These are phyloP conservation scores for Rhabdornis inornatus DNA, from an alignment of 2,113 vertebrate genomes.

Conservation along the genomic window DNA sequence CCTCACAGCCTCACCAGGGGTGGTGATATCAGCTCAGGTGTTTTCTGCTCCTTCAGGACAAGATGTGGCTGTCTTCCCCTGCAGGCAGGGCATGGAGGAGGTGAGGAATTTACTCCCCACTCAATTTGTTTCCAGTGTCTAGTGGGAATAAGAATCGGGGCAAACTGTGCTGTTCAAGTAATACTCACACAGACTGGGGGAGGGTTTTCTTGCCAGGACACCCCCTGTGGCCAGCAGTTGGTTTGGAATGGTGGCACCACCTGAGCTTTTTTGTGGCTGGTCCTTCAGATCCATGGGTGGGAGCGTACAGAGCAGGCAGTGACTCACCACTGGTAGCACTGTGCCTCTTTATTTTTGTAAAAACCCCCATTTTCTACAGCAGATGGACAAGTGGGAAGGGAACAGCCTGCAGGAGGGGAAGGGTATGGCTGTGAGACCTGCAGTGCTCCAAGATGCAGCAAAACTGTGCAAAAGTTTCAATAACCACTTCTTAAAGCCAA, in stretches of 20 bases:
- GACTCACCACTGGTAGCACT: background rate
- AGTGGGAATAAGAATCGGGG: background rate
- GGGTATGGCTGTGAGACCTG: background rate
- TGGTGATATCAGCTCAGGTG: fast-evolving
- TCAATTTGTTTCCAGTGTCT: fast-evolving
- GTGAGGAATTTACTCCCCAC: background rate
- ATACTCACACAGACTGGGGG: background rate
- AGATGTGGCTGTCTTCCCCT: background rate
- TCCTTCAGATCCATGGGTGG: background rate
- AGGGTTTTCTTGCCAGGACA: background rate
- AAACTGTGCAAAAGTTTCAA: background rate
- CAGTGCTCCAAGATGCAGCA: background rate
- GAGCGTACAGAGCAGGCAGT: background rate
- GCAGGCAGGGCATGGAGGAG: background rate
- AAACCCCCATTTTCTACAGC: background rate
- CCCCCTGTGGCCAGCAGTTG: background rate
- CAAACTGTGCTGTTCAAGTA: background rate
- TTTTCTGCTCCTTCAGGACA: background rate
- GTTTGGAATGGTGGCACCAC: background rate
- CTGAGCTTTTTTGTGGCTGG: background rate
- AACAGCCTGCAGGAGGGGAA: background rate
- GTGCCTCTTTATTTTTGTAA: background rate
- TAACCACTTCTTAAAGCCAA: background rate
- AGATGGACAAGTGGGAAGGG: background rate
- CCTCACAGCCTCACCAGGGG: background rate